Evolutionary conservation across 2,113 vertebrate genomes (phyloP).

Genomic region (Semnopithecus entellus): DNA sequence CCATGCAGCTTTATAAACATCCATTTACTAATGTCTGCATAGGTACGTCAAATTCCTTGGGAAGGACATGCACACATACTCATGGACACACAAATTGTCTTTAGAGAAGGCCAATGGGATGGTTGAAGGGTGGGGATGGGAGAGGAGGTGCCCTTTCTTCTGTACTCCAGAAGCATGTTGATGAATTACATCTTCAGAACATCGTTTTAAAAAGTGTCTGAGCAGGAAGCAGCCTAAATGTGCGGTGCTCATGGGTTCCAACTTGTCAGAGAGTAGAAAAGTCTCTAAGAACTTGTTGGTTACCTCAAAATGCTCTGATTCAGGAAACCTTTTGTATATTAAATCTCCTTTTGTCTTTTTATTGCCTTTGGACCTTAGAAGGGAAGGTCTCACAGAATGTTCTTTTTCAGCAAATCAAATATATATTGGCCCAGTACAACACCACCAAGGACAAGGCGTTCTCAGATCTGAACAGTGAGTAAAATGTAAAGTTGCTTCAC

Average conservation of each 20-base stretch:
- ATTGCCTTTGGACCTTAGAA: neutral
- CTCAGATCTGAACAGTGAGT: slow-evolving; percentile 95
- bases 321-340: neutral
- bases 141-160: neutral
- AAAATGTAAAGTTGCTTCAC: neutral
- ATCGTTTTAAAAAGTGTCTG: neutral
- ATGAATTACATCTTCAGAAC: neutral
- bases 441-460: slow-evolving; percentile 91
- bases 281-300: neutral
- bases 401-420: slow-evolving; percentile 92
- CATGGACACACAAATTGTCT: neutral
- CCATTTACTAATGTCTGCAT: neutral
- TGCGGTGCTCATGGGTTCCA: neutral
- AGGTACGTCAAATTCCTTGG: neutral
- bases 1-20: neutral
- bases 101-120: neutral
- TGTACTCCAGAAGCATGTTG: neutral
- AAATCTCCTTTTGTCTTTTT: neutral
- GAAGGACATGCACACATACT: neutral
- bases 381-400: neutral
- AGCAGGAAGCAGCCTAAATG: neutral
- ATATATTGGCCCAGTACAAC: slow-evolving; percentile 90
- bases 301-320: neutral
- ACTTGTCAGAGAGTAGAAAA: neutral
- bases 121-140: neutral